phyloP scores from a whole-genome alignment of 2,797 vertebrate species.

The Merluccius polli region DNA sequence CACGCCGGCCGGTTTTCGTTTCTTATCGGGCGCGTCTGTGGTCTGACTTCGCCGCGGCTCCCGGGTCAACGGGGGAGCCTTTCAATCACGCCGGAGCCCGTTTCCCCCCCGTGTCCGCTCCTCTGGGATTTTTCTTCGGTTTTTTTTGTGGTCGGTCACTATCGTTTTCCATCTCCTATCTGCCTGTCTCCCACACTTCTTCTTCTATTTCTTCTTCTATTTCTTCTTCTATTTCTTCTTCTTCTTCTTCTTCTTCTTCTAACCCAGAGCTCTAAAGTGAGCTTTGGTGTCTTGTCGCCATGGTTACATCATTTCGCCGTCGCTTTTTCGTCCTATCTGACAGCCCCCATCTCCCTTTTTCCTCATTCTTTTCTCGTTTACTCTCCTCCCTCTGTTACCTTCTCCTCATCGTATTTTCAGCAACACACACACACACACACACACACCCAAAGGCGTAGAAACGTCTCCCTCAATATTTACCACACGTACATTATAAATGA shows the following conservation, averaged over 20 bases:
- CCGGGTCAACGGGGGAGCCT: constrained; percentile 9
- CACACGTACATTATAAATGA: too few species aligned
- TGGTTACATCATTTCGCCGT: constrained; percentile 48
- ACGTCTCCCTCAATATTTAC: too few species aligned
- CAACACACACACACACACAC: neutral
- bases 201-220: too few species aligned
- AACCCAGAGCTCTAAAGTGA: constrained; percentile 40
- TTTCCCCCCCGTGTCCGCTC: constrained; percentile 25
- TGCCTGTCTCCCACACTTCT: constrained; percentile 13
- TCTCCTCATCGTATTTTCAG: neutral
- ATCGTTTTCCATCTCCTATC: constrained; percentile 37
- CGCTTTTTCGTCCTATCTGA: constrained; percentile 29
- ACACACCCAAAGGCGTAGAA: neutral
- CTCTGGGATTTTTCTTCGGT: constrained; percentile 18
- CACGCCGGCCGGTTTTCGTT: constrained; percentile 25
- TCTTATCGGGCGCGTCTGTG: constrained; percentile 37
- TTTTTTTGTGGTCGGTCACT: neutral
- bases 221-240: too few species aligned
- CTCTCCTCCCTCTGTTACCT: constrained; percentile 1
- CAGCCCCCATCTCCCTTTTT: constrained; percentile 30
- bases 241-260: constrained; percentile 16
- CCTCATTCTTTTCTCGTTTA: neutral
- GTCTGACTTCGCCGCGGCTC: constrained; percentile 21
- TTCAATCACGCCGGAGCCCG: constrained; percentile 15
- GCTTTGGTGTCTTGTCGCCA: constrained; percentile 37